Percentiles rank a stretch among this genome's conserved stretches.
These are phyloP conservation scores for Staurois parvus DNA, from an alignment of 2,797 vertebrate species.

Conservation along the genomic window DNA sequence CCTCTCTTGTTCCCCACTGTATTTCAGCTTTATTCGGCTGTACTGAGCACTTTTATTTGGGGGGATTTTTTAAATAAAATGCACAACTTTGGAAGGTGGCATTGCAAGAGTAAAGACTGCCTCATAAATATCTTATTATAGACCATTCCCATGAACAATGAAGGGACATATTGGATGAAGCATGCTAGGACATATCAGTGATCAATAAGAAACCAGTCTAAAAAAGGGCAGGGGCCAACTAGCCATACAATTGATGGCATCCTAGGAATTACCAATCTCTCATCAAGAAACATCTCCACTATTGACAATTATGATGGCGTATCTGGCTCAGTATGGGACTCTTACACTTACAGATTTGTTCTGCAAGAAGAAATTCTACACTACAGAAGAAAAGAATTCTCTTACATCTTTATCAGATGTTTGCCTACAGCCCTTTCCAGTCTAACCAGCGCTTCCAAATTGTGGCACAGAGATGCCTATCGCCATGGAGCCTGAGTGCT, in stretches of 20 bases:
- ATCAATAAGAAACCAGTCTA: conserved; percentile 24
- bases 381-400: conserved; percentile 19
- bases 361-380: not conserved
- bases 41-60: conserved; percentile 28
- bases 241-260: conserved; percentile 18
- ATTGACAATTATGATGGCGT: not conserved
- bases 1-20: not conserved
- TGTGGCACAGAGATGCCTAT: not conserved
- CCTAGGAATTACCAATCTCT: not conserved
- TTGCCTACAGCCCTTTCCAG: conserved; percentile 16
- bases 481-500: not conserved
- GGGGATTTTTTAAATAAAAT: not conserved
- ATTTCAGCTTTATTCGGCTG: conserved; percentile 10
- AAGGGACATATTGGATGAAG: conserved; percentile 18
- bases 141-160: conserved; percentile 10
- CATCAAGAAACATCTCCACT: not conserved
- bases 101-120: not conserved
- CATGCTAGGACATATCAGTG: conserved; percentile 26
- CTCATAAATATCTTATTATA: conserved; percentile 12
- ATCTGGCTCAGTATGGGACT: conserved; percentile 24
- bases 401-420: not conserved
- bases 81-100: not conserved
- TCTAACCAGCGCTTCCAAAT: conserved; percentile 15
- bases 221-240: not conserved
- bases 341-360: not conserved